Conservation (phyloP, 2,113 vertebrate genomes). For the Corythornis vintsioides region DNA sequence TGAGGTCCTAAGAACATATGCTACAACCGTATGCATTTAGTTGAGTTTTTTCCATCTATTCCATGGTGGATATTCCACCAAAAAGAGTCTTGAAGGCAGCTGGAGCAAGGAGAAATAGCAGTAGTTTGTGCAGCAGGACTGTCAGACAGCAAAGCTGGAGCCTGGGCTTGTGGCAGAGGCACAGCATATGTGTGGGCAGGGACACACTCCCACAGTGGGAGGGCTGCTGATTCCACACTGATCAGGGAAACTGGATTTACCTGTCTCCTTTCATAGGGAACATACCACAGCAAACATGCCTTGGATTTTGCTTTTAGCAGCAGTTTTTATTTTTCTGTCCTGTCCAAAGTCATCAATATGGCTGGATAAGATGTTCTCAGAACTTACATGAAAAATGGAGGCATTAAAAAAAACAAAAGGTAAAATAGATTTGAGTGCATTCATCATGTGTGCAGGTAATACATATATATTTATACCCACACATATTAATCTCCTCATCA, state of each 20-base stretch:
- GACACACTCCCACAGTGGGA: fast-evolving
- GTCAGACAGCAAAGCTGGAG: not conserved
- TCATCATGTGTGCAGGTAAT: not conserved
- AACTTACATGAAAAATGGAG: not conserved
- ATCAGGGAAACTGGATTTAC: not conserved
- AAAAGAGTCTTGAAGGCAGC: not conserved
- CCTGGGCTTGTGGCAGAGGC: not conserved
- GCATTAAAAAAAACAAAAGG: not conserved
- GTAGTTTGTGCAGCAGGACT: not conserved
- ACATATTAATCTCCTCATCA: not conserved
- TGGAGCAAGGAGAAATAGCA: not conserved
- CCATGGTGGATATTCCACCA: not conserved
- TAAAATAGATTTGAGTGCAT: not conserved
- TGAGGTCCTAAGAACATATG: not conserved
- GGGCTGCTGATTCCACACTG: not conserved
- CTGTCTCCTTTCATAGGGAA: not conserved
- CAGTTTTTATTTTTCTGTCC: not conserved
- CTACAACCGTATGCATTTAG: not conserved
- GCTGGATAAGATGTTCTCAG: not conserved
- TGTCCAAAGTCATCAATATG: not conserved
- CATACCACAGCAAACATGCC: not conserved
- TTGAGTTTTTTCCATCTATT: not conserved
- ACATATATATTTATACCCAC: not conserved
- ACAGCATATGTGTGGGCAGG: not conserved
- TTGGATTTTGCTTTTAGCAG: not conserved